phyloP scores from a whole-genome alignment of 2,797 vertebrate genomes.

The Chromobotia macracanthus region DNA sequence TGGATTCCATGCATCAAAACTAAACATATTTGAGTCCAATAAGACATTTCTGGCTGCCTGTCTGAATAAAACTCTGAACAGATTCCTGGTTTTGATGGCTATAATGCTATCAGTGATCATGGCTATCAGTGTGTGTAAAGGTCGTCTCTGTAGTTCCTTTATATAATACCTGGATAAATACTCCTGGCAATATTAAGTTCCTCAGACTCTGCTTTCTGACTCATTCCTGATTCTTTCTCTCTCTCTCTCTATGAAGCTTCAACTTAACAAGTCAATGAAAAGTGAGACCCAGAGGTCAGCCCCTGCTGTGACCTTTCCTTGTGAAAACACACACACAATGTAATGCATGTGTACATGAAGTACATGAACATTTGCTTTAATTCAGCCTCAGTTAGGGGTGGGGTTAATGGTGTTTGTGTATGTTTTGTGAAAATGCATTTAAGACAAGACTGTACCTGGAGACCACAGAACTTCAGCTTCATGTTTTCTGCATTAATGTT shows the following conservation, averaged over 20 bases:
- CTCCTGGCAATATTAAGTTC: constrained; percentile 42
- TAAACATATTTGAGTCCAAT: neutral
- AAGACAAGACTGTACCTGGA: neutral
- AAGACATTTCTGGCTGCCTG: neutral
- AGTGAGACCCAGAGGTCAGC: neutral
- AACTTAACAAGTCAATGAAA: constrained; percentile 24
- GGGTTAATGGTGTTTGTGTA: neutral
- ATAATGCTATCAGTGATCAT: too few species aligned
- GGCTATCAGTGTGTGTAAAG: constrained; percentile 32
- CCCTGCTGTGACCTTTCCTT: constrained; percentile 32
- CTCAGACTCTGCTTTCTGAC: constrained; percentile 7
- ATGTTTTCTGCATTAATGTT: neutral
- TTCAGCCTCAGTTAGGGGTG: constrained; percentile 27
- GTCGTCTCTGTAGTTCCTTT: neutral
- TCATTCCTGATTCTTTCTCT: neutral
- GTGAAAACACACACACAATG: constrained; percentile 8
- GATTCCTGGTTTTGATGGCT: neutral
- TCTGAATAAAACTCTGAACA: neutral
- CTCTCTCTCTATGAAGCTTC: constrained; percentile 18
- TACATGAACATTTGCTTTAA: constrained; percentile 43
- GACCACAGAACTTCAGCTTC: neutral
- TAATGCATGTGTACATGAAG: too few species aligned
- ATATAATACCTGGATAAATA: constrained; percentile 25
- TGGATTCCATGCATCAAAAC: too few species aligned
- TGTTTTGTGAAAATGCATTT: neutral